Conservation (phyloP, 2,113 vertebrate species). For the Struthio camelus region DNA sequence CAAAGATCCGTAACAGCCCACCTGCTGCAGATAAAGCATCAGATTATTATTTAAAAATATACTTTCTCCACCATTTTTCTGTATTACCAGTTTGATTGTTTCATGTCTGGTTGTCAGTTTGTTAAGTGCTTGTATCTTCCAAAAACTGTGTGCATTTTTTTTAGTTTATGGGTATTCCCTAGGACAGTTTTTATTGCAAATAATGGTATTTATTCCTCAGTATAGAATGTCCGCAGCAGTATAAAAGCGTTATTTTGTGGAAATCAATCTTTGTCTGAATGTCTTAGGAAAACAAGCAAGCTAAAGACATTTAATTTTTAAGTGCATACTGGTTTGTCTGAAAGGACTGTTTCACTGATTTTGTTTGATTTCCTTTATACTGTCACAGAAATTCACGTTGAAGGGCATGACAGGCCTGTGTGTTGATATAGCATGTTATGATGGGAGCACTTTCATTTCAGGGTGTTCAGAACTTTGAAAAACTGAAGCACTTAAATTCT, state of each 20-base stretch:
- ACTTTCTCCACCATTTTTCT: constrained; percentile 31
- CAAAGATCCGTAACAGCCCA: constrained; percentile 27
- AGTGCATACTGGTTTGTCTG: neutral
- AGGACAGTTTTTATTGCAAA: neutral
- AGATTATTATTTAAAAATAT: constrained; percentile 22
- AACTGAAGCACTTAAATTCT: constrained; percentile 11
- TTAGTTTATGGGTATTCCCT: neutral
- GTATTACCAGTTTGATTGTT: neutral
- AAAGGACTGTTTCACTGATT: neutral
- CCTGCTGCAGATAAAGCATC: constrained; percentile 46
- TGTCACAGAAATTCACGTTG: neutral
- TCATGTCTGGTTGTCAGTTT: neutral
- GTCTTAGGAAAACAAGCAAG: neutral
- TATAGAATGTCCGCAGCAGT: neutral
- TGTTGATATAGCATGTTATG: neutral
- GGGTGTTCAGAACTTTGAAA: neutral
- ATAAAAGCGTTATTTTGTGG: neutral
- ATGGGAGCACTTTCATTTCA: constrained; percentile 30
- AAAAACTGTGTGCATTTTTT: neutral
- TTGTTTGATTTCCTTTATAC: constrained; percentile 3
- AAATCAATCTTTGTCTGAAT: constrained; percentile 6
- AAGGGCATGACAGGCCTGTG: neutral
- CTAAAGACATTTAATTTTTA: neutral
- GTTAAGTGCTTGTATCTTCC: neutral
- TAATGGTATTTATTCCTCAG: neutral